Base-by-base conservation (phyloP, 2,797 vertebrate species). In the Kryptopterus vitreolus region DNA sequence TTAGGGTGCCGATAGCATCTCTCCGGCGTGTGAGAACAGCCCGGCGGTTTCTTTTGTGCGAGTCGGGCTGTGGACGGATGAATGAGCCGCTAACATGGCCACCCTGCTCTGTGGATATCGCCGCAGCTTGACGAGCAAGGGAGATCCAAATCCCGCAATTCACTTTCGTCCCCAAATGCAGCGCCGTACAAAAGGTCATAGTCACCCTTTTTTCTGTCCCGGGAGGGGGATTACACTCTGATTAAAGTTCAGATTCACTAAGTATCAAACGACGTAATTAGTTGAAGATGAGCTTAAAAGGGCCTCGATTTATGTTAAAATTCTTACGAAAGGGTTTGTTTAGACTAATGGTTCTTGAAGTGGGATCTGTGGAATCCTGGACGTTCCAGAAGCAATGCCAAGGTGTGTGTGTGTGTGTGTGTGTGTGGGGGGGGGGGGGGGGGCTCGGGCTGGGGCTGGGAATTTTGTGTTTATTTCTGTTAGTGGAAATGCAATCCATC, bases 1-100 rank as follows among this genome's bases (percentile, higher is more conserved):
- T 81, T 58, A 77, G 58, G n/a, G 58, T 65, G 33, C n/a, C 46
- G 70, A 57, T 46, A 48, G 24, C 22, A 62, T 24, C 43, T 57
- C 65, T 55, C 59, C 52, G 46, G 48, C n/a, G n/a, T 20, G 48
- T 43, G 48, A 22, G 48, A 53, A 29, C 57, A 35, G 72, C 77
- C 55, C 24, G 48, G 77, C 50, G 66, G 52, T 66, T 66, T 77
- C 78, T 76, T 79, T 79, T 78, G 33, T 76, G 59, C 71, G 68
- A 22, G 22, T 15, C 61, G 73, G 52, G 33, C 79, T 66, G 31
- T 31, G 9, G 77, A 76, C 50, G 61, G 80, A 79, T 76, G 62
- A 75, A 78, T 76, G 71, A 55, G 79, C 76, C 66, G 70, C 65
- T 78, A 78, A 79, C 72, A 71, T n/a, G 77, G 77, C 77, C 80